phyloP scores from a whole-genome alignment of 1,140 invertebrate genomes.

The Brachionus rotundiformis region DNA sequence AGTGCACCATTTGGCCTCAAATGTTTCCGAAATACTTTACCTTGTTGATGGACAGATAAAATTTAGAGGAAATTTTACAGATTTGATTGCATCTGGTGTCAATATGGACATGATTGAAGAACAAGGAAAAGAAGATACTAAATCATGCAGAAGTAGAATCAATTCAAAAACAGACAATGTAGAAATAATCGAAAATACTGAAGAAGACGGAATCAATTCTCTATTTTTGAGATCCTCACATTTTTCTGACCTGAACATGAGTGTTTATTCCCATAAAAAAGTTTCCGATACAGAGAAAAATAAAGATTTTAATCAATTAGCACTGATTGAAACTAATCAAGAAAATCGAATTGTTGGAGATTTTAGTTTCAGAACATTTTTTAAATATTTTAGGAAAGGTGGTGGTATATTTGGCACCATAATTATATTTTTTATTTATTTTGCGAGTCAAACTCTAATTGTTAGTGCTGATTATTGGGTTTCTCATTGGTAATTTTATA shows the following conservation, averaged over 20 bases:
- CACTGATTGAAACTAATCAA: slow-evolving; percentile 55
- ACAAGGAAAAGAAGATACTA: not conserved
- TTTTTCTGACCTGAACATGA: not conserved
- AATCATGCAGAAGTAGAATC: not conserved
- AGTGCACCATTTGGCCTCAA: slow-evolving; percentile 76
- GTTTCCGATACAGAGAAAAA: not conserved
- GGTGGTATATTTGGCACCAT: slow-evolving; percentile 68
- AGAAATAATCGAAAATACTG: not conserved
- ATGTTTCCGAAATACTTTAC: slow-evolving; percentile 75
- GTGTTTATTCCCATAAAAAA: not conserved
- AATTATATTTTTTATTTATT: slow-evolving; percentile 67
- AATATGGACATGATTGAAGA: slow-evolving; percentile 30
- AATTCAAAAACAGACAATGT: not conserved
- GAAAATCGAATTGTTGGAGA: slow-evolving; percentile 67
- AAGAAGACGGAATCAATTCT: slow-evolving; percentile 54
- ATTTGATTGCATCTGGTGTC: not conserved
- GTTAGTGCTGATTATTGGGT: slow-evolving; percentile 78
- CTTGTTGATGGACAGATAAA: slow-evolving; percentile 68
- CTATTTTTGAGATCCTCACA: slow-evolving; percentile 25
- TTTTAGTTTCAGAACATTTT: slow-evolving; percentile 69
- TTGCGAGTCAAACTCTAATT: slow-evolving; percentile 72
- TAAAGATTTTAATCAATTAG: not conserved
- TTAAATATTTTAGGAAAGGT: slow-evolving; percentile 72
- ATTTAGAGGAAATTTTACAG: slow-evolving; percentile 24
- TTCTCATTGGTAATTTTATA: slow-evolving; percentile 70